Evolutionary conservation across 2,113 vertebrate species (phyloP).

Genomic region (Poeciliopsis turrubarensis): DNA sequence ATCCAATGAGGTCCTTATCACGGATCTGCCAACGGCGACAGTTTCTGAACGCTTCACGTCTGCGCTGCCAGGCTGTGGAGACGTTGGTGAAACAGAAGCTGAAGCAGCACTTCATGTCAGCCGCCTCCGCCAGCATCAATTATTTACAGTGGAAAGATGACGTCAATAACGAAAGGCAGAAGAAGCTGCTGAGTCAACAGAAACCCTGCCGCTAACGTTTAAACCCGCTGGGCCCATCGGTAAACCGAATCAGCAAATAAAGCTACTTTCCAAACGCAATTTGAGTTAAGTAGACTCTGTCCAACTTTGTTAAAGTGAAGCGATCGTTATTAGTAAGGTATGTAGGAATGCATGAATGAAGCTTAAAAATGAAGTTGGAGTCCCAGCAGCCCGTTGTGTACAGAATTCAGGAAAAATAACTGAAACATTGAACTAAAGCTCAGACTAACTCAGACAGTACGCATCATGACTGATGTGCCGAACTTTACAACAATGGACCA

Average conservation of each 20-base stretch:
- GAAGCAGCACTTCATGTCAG: background rate
- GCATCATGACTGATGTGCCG: no score
- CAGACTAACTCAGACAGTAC: no score
- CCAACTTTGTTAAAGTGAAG: background rate
- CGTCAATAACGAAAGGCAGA: background rate
- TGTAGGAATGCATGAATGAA: background rate
- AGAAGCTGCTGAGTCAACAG: background rate
- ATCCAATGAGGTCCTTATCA: no score
- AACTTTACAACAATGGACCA: no score
- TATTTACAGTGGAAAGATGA: constrained; percentile 65
- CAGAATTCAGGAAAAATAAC: background rate
- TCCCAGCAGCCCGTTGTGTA: no score
- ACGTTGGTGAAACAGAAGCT: constrained; percentile 41
- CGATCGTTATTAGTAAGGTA: background rate
- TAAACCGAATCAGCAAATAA: no score
- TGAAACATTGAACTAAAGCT: background rate
- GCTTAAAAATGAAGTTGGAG: no score
- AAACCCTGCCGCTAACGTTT: background rate
- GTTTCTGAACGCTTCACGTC: background rate
- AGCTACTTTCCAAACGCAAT: background rate
- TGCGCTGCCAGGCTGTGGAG: background rate
- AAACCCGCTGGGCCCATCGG: background rate
- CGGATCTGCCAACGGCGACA: no score
- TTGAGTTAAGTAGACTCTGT: background rate
- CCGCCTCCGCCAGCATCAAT: constrained; percentile 45